Base-by-base conservation (phyloP, 2,797 vertebrate species). In the Falco columbarius region DNA sequence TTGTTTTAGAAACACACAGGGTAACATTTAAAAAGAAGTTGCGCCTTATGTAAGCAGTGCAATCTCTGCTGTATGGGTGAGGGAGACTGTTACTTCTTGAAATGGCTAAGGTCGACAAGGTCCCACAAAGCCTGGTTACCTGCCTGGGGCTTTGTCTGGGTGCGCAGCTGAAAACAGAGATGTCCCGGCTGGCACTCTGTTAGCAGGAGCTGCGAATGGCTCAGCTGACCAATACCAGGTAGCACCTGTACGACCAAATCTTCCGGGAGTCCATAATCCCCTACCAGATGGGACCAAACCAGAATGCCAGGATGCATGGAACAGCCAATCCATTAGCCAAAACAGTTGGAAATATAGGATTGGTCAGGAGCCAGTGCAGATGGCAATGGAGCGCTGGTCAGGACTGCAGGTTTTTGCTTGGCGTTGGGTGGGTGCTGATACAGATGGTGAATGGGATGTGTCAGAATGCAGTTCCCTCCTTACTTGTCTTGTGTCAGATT, bases 351-450 rank as follows among this genome's bases (percentile, higher is more conserved):
- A 77, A 49, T 56, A 21, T 0, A 26, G 40, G 55, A 55, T 32
- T 77, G 14, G 10, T 61, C 79, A 88, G 61, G 49, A 91, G 65
- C 49, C 82, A 74, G 26, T n/a, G 62, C 75, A 95, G 68, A 92
- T 61, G 32, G 87, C 52, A 74, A 6, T 0, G 4, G 49, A 74
- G 47, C 14, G 36, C 61, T 88, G 68, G 24, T 86, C 54, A 56
- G 40, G 27, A 44, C 59, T 44, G 38, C 46, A 61, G 15, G 36
- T 34, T 74, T 85, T 72, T 63, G 23, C 67, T 44, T 80, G 86
- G 52, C 15, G 0, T 23, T 82, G 71, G 63, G 13, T 76, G 55
- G 74, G 17, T 0, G 0, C 20, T 6, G 4, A 56, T 74, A 54
- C 49, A 84, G 61, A 54, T 75, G 73, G 66, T 2, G 3, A 61